Conservation (phyloP, 2,113 vertebrate species). For the Ovis canadensis region DNA sequence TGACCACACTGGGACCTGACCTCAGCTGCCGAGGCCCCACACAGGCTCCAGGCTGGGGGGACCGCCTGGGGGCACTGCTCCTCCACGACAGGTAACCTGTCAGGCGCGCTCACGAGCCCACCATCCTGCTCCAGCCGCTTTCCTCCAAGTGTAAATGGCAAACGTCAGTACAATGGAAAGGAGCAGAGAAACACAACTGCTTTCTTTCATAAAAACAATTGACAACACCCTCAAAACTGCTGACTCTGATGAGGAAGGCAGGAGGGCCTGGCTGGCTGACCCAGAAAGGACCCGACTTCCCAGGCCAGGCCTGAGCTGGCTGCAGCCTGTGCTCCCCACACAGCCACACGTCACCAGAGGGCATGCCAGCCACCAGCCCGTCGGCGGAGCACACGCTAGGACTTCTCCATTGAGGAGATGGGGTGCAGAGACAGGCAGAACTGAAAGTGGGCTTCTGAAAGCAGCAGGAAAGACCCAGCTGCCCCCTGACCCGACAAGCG, state of each 20-base stretch:
- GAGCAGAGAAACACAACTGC: not conserved
- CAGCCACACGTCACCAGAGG: not conserved
- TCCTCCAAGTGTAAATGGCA: not conserved
- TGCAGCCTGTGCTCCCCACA: not conserved
- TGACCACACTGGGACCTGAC: not conserved
- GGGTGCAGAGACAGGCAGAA: not conserved
- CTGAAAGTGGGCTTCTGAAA: not conserved
- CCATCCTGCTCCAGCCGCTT: not conserved
- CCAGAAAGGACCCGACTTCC: not conserved
- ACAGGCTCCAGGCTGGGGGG: not conserved
- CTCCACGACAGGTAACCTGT: not conserved
- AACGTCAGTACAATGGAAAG: not conserved
- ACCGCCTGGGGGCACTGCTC: not conserved
- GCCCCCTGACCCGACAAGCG: fast-evolving
- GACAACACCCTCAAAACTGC: not conserved
- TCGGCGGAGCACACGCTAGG: not conserved
- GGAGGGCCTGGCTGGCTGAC: fast-evolving
- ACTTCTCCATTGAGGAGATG: not conserved
- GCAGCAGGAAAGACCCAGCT: not conserved
- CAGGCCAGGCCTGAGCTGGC: not conserved
- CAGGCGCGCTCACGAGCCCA: not conserved
- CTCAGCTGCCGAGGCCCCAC: not conserved
- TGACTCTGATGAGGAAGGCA: not conserved
- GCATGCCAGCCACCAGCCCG: fast-evolving
- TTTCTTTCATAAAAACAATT: not conserved